Conservation (phyloP, 2,113 vertebrate genomes). For the Mobula hypostoma region DNA sequence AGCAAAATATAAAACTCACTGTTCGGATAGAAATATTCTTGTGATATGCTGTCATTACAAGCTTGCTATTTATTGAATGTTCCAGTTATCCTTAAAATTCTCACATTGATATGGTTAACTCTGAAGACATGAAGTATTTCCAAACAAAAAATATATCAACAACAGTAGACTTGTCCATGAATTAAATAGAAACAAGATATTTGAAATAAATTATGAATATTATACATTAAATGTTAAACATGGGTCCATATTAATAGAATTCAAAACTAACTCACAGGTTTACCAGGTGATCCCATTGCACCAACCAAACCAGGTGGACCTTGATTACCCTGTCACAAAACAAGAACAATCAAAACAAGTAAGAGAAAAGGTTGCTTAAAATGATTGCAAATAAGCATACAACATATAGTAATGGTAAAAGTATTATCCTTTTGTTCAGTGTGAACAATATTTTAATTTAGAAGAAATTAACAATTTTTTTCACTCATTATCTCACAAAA, state of each 20-base stretch:
- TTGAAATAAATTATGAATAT: too few species aligned
- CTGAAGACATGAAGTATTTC: neutral
- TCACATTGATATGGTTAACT: neutral
- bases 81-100: neutral
- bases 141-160: neutral
- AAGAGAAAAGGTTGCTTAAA: neutral
- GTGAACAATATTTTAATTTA: neutral
- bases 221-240: too few species aligned
- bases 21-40: too few species aligned
- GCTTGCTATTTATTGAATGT: neutral
- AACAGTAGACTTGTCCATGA: neutral
- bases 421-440: neutral
- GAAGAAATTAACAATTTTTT: neutral
- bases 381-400: conserved; percentile 25
- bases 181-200: neutral
- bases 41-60: neutral
- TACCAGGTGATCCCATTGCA: conserved; percentile 81
- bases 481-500: neutral
- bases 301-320: conserved; percentile 74
- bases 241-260: neutral
- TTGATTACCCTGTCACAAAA: conserved; percentile 62
- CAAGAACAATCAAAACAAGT: neutral
- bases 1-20: neutral
- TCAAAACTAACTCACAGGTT: conserved; percentile 62
- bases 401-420: neutral